A percentile compares a stretch with the other conserved stretches of the same genome.
Evolutionary conservation across 2,888 invertebrate species (phyloP).

Genomic region (Microchrysa polita): DNA sequence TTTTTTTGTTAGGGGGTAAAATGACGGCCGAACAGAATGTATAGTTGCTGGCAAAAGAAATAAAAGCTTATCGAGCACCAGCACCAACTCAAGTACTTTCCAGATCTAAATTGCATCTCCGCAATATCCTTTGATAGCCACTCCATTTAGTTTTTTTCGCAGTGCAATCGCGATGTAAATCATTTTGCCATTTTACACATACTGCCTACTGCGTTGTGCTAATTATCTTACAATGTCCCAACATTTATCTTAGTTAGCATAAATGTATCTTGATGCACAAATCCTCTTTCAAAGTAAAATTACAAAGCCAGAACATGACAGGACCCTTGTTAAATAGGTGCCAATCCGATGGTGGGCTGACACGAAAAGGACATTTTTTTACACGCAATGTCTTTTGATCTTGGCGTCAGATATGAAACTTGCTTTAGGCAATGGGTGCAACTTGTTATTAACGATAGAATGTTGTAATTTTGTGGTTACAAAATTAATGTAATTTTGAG

Average conservation of each 20-base stretch:
- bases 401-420: not conserved
- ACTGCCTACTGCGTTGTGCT: constrained; percentile 32
- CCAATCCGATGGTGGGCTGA: constrained; percentile 34
- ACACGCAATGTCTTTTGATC: constrained; percentile 23
- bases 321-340: constrained; percentile 38
- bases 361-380: constrained; percentile 15
- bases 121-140: too few species aligned
- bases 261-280: not conserved
- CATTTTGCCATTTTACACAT: not conserved
- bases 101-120: too few species aligned
- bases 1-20: too few species aligned
- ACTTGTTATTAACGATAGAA: too few species aligned
- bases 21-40: too few species aligned
- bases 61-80: too few species aligned
- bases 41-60: too few species aligned
- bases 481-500: too few species aligned
- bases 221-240: constrained; percentile 27
- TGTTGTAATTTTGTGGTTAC: too few species aligned
- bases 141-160: too few species aligned
- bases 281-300: not conserved
- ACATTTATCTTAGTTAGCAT: constrained; percentile 39
- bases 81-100: too few species aligned
- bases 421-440: not conserved
- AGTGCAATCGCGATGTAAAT: too few species aligned
- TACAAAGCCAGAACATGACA: not conserved